These are phyloP conservation scores for Sigmodon hispidus DNA, from an alignment of 2,113 vertebrate species.

Conservation along the genomic window DNA sequence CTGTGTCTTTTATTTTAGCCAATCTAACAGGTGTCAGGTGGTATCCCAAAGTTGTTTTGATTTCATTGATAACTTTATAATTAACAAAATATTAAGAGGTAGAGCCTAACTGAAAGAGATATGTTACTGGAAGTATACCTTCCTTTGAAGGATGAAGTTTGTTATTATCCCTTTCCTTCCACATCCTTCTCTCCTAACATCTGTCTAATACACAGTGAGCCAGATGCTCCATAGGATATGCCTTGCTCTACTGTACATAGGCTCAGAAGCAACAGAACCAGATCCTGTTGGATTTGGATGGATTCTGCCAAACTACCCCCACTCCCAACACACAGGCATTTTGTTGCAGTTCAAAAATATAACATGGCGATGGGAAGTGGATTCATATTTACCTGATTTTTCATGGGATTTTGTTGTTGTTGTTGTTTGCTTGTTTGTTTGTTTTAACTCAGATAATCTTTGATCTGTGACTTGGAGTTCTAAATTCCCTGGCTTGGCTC, in stretches of 20 bases:
- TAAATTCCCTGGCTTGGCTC: not conserved
- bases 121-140: not conserved
- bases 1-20: too few relatives aligned
- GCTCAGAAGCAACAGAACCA: not conserved
- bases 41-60: too few relatives aligned
- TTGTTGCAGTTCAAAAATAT: too few relatives aligned
- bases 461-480: not conserved
- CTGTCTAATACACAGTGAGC: not conserved
- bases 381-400: not conserved
- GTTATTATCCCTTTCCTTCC: not conserved
- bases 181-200: not conserved
- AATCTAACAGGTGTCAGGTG: too few relatives aligned
- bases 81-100: not conserved
- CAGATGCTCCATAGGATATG: not conserved
- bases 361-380: not conserved
- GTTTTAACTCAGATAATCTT: not conserved
- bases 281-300: not conserved
- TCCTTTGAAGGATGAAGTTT: not conserved
- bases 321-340: not conserved
- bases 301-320: not conserved
- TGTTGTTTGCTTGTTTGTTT: too few relatives aligned
- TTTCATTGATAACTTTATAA: not conserved
- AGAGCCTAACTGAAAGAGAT: not conserved
- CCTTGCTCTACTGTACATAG: too few relatives aligned
- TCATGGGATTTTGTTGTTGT: too few relatives aligned